Conservation (phyloP, 1,140 invertebrate genomes). For the Drosophila yakuba region DNA sequence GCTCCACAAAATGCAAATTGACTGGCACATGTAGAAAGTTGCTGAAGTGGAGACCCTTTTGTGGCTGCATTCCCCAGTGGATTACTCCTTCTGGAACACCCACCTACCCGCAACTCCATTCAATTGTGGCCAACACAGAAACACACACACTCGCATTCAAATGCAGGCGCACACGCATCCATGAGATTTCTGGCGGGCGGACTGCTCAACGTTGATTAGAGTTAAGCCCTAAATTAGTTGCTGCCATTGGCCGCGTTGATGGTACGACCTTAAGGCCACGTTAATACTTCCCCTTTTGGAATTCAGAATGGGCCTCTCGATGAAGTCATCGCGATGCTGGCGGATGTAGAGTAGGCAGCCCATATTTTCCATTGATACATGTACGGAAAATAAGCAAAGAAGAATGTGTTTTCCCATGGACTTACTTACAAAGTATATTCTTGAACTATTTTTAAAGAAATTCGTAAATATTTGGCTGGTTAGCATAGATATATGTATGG, state of each 20-base stretch:
- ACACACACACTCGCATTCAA: background rate
- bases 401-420: no score
- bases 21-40: slow-evolving; percentile 27
- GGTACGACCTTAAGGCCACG: slow-evolving; percentile 45
- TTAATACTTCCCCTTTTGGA: slow-evolving; percentile 27
- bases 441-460: no score
- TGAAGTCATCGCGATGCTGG: slow-evolving; percentile 32
- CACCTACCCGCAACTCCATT: background rate
- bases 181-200: slow-evolving; percentile 49
- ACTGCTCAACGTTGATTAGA: slow-evolving; percentile 77
- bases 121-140: slow-evolving; percentile 23
- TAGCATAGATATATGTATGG: no score
- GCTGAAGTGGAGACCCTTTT: slow-evolving; percentile 29
- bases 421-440: no score
- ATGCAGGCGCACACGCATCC: slow-evolving; percentile 26
- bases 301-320: slow-evolving; percentile 11
- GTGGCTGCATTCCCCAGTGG: slow-evolving; percentile 18
- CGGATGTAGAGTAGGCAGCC: background rate
- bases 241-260: slow-evolving; percentile 31
- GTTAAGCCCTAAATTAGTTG: slow-evolving; percentile 80
- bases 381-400: no score
- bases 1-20: slow-evolving; percentile 71
- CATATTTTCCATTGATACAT: background rate
- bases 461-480: no score
- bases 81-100: slow-evolving; percentile 5